phyloP scores from a whole-genome alignment of 2,888 invertebrate genomes.

The Philereme vetulata region DNA sequence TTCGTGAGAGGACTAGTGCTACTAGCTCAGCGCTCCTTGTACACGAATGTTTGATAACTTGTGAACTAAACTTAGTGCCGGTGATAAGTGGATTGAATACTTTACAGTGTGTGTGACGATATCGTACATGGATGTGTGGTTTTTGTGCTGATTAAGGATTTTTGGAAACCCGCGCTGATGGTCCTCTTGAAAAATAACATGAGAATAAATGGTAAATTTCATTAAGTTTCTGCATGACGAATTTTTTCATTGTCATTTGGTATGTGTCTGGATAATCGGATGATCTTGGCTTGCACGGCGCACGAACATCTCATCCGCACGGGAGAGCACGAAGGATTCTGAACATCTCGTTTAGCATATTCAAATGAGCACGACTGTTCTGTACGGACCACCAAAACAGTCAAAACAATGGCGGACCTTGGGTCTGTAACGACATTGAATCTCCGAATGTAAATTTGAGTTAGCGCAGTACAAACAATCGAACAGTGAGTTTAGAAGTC shows the following conservation, averaged over 20 bases:
- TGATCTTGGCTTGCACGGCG: constrained; percentile 80
- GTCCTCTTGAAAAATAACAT: constrained; percentile 82
- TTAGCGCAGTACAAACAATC: constrained; percentile 74
- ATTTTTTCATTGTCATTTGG: constrained; percentile 60
- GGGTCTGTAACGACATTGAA: constrained; percentile 75
- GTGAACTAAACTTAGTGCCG: constrained; percentile 67
- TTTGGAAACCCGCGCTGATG: constrained; percentile 71
- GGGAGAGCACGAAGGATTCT: constrained; percentile 45
- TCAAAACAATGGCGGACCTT: constrained; percentile 79
- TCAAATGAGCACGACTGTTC: constrained; percentile 65
- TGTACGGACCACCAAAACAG: constrained; percentile 73
- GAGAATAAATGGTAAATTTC: constrained; percentile 81
- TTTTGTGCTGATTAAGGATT: constrained; percentile 52
- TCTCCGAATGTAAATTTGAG: constrained; percentile 77
- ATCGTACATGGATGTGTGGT: constrained; percentile 58
- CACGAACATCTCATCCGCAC: constrained; percentile 59
- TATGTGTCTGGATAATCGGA: constrained; percentile 67
- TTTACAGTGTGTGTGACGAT: constrained; percentile 77
- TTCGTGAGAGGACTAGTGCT: constrained; percentile 48
- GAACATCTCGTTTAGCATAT: constrained; percentile 58
- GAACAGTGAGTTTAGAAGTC: constrained; percentile 74
- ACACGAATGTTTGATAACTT: constrained; percentile 58
- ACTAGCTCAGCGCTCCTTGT: constrained; percentile 30
- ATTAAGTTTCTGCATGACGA: constrained; percentile 70
- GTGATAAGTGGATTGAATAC: constrained; percentile 65